A percentile compares a stretch with the other conserved stretches of the same genome.
These are phyloP conservation scores for Meleagris gallopavo DNA, from an alignment of 2,113 vertebrate species.

Conservation along the genomic window DNA sequence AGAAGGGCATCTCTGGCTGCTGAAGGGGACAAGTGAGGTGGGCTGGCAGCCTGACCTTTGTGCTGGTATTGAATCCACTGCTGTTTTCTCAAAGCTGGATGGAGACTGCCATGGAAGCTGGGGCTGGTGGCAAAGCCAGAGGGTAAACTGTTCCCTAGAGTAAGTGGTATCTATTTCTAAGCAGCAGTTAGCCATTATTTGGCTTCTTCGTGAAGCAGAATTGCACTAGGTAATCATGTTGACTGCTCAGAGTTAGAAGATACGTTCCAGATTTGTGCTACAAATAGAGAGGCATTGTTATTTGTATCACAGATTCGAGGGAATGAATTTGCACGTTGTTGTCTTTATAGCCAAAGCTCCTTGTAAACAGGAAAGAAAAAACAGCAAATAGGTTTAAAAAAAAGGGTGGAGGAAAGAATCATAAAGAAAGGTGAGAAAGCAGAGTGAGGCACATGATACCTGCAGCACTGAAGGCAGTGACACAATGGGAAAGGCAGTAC, in stretches of 20 bases:
- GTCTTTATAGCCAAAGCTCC: accelerated
- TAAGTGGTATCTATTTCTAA: accelerated
- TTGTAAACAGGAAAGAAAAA: neutral
- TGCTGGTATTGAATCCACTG: accelerated
- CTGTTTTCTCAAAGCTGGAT: neutral
- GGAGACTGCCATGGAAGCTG: neutral
- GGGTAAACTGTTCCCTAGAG: neutral
- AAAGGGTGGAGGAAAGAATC: accelerated
- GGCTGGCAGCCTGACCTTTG: neutral
- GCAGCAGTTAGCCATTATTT: accelerated
- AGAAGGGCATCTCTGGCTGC: neutral
- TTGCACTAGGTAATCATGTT: accelerated
- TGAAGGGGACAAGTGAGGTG: neutral
- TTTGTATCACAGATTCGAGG: accelerated
- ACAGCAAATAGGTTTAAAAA: neutral
- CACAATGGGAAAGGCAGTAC: accelerated
- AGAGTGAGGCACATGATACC: accelerated
- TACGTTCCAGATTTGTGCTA: accelerated
- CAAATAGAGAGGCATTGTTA: accelerated
- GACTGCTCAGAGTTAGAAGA: accelerated
- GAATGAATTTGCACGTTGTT: accelerated
- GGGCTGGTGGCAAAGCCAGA: neutral
- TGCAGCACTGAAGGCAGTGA: neutral
- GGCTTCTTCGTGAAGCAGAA: neutral
- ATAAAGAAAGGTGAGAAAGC: accelerated